These are phyloP conservation scores for Lepidurus couesii DNA, from an alignment of 1,140 invertebrate species.

Conservation along the genomic window DNA sequence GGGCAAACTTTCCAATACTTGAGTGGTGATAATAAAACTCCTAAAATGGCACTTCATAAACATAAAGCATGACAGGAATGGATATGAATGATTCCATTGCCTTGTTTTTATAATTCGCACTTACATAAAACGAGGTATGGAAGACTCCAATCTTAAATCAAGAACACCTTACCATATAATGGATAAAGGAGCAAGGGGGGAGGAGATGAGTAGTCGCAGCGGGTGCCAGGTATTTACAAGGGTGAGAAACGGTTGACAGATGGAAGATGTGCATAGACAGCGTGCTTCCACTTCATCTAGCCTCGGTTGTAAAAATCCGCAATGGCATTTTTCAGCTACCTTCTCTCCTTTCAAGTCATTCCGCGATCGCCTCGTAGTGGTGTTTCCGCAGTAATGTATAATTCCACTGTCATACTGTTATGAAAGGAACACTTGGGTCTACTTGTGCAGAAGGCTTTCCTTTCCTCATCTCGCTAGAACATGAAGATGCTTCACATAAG, in stretches of 20 bases:
- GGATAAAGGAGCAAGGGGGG: background rate
- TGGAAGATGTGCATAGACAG: conserved; percentile 13
- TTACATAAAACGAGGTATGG: no score
- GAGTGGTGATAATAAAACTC: no score
- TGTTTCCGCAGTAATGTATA: background rate
- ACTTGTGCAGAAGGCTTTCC: background rate
- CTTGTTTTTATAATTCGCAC: no score
- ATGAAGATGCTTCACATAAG: background rate
- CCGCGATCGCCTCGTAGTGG: background rate
- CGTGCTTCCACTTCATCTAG: conserved; percentile 6
- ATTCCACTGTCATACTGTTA: background rate
- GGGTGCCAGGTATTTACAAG: conserved; percentile 1
- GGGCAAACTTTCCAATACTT: no score
- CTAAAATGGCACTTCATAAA: no score
- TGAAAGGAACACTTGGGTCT: background rate
- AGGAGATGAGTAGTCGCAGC: background rate
- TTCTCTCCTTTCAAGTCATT: background rate
- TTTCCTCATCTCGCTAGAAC: background rate
- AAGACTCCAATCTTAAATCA: no score
- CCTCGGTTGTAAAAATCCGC: background rate
- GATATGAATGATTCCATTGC: no score
- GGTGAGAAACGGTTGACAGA: conserved; percentile 8
- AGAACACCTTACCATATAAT: background rate
- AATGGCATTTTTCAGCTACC: background rate
- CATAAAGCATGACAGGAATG: no score